Conservation (phyloP, 2,113 vertebrate genomes). For the Romanogobio albipinnatus region DNA sequence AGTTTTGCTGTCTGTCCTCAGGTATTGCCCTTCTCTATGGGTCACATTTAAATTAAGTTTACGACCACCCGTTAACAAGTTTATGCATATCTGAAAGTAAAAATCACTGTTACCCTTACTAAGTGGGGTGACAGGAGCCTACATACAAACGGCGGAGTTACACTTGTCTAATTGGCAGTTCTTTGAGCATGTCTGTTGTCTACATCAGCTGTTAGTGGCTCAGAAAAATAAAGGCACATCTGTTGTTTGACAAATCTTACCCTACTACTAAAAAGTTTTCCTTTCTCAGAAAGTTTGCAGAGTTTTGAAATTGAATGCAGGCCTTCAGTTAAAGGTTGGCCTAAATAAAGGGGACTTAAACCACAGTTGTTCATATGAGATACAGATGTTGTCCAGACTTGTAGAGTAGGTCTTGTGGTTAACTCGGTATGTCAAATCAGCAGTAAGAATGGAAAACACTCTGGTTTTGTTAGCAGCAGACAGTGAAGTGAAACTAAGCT, state of each 20-base stretch:
- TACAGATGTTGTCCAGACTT: constrained; percentile 42
- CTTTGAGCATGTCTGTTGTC: not conserved
- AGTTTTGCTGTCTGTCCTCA: not conserved
- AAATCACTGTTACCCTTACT: not conserved
- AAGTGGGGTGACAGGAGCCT: not conserved
- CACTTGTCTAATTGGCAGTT: not conserved
- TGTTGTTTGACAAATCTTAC: constrained; percentile 16
- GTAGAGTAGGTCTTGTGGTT: constrained; percentile 41
- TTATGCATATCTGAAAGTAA: not conserved
- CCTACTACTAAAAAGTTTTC: constrained; percentile 8
- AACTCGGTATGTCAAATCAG: constrained; percentile 49
- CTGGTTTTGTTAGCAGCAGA: not conserved
- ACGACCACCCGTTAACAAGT: not conserved
- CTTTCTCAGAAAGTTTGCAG: not conserved
- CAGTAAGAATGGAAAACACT: not conserved
- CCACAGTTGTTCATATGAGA: constrained; percentile 1
- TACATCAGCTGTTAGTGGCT: constrained; percentile 35
- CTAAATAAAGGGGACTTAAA: constrained; percentile 25
- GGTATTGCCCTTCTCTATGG: not conserved
- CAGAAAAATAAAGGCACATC: constrained; percentile 46
- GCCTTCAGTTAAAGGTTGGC: constrained; percentile 6
- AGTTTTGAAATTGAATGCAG: constrained; percentile 14
- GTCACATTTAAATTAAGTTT: not conserved
- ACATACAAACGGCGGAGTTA: not conserved
- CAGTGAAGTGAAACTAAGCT: not conserved